phyloP scores from a whole-genome alignment of 2,113 vertebrate species.

The Barnardius zonarius region DNA sequence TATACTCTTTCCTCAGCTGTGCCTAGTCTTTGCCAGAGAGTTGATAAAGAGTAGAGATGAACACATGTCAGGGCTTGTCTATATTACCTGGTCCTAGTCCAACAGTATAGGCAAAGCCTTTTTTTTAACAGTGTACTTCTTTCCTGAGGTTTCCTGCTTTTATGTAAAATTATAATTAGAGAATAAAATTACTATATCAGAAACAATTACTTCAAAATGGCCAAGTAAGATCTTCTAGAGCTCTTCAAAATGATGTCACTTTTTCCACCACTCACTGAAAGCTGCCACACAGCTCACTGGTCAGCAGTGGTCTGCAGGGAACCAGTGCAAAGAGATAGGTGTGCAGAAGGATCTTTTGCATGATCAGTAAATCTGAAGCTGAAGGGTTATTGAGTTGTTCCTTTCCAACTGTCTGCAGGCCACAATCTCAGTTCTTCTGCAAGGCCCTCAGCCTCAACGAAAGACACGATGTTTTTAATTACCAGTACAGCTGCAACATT shows the following conservation, averaged over 20 bases:
- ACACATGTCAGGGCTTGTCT: not conserved
- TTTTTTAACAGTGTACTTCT: not conserved
- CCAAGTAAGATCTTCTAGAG: not conserved
- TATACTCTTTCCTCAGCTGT: not conserved
- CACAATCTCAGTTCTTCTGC: not conserved
- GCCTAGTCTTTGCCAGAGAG: not conserved
- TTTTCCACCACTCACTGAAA: not conserved
- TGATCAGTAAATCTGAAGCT: not conserved
- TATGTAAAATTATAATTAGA: not conserved
- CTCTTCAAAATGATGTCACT: not conserved
- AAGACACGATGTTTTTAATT: not conserved
- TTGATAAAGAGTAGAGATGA: not conserved
- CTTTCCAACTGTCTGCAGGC: not conserved
- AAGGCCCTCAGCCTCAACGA: not conserved
- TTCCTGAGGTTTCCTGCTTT: not conserved
- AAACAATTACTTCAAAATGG: not conserved
- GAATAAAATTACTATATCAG: not conserved
- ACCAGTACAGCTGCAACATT: not conserved
- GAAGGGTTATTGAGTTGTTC: not conserved
- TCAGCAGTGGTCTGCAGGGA: not conserved
- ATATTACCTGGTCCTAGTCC: not conserved
- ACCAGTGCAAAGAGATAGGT: not conserved
- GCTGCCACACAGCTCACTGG: not conserved
- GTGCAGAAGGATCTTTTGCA: not conserved
- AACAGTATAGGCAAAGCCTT: not conserved